Base-by-base conservation (phyloP, 2,888 invertebrate genomes). In the Drosophila neonasuta region DNA sequence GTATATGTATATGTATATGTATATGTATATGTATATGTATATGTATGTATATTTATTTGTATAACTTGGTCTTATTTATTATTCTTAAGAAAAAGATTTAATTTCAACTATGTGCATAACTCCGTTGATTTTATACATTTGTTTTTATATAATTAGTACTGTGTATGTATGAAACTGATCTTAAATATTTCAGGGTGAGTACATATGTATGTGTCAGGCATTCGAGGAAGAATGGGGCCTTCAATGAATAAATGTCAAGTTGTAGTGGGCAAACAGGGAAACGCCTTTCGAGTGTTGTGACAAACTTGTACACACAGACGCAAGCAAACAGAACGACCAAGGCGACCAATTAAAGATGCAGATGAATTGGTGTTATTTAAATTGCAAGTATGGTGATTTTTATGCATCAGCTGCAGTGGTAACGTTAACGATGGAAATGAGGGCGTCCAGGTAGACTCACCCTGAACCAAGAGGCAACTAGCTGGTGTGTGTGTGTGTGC, bases 351-450 rank as follows among this genome's bases (percentile, higher is more conserved):
- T 84, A 81, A 81, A 84, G 87, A 81, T 81, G 84, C 86, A 86
- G 84, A 81, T 86, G 86, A 71, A 86, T 81, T 69, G 85, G 68
- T 84, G 87, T 80, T 86, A 81, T 84, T 81, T 86, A 80, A 81
- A 84, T 79, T 86, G 81, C 74, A 79, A 86, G 77, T 74, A 84
- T 80, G 86, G 80, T 80, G 86, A 79, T 80, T 86, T 79, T 86
- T 84, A 86, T 81, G 85, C 86, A 85, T 85, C 86, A 85, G 86
- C 68, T 74, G 74, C 60, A 60, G 39, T 52, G 66, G 62, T 20
- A 65, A 54, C 36, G 57, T 54, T 44, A 72, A 63, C 45, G 62
- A 48, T 32, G 39, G 11, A 11, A 39, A 42, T 29, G 30, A 34
- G 10, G 20, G 39, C n/a, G 20, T 13, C 30, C 13, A 44, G 34